Evolutionary conservation across 2,888 invertebrate genomes (phyloP).

Genomic region (Amblyjoppa proteus): DNA sequence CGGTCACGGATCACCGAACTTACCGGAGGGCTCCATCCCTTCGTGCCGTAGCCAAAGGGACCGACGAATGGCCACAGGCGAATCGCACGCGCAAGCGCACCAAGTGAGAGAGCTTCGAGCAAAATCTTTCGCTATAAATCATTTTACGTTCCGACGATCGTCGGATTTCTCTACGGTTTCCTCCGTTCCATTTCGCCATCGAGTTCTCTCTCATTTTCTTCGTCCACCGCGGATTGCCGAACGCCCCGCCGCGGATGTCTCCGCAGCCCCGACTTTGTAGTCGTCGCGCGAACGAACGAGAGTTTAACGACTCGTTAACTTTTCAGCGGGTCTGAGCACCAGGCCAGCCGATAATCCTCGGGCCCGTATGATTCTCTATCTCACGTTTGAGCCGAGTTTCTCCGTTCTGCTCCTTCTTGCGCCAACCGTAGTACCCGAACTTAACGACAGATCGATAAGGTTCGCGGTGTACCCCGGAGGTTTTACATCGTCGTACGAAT

Average conservation of each 20-base stretch:
- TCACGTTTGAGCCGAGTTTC: not conserved
- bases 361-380: constrained; percentile 59
- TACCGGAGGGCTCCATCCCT: not conserved
- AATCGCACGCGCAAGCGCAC: no score
- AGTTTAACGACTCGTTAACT: constrained; percentile 67
- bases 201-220: constrained; percentile 36
- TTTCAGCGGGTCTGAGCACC: constrained; percentile 57
- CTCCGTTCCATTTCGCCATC: constrained; percentile 38
- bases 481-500: constrained; percentile 28
- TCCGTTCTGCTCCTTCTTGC: constrained; percentile 25
- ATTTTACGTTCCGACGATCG: constrained; percentile 49
- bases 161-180: constrained; percentile 36
- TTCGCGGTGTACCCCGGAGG: constrained; percentile 33
- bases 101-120: no score
- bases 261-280: constrained; percentile 24
- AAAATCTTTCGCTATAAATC: constrained; percentile 23
- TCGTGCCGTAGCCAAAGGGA: not conserved
- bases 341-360: constrained; percentile 60
- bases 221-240: constrained; percentile 1
- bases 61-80: not conserved
- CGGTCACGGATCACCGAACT: constrained; percentile 53
- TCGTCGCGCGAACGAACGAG: constrained; percentile 55
- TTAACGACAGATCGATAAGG: constrained; percentile 29
- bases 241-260: not conserved
- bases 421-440: constrained; percentile 1